A percentile compares a stretch with the other conserved stretches of the same genome.
Conservation (phyloP, 2,888 invertebrate genomes). For the Lymantria monacha region DNA sequence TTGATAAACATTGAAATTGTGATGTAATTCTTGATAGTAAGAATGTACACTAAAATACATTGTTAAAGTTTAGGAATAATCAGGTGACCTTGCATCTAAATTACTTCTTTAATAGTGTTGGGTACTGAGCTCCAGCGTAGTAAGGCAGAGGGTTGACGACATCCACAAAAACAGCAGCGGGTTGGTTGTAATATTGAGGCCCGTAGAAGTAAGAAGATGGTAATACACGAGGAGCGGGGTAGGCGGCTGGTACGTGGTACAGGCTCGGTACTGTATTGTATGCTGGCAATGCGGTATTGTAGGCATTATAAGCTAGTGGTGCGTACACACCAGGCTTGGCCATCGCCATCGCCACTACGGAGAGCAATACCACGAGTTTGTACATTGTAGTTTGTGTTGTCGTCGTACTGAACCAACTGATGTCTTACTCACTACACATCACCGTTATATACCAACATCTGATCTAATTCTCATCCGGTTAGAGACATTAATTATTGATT, state of each 20-base stretch:
- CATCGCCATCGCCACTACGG: too few relatives aligned
- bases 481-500: background rate
- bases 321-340: too few relatives aligned
- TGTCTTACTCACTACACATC: too few relatives aligned
- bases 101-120: background rate
- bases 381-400: too few relatives aligned
- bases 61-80: too few relatives aligned
- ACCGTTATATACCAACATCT: too few relatives aligned
- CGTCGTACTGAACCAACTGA: too few relatives aligned
- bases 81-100: too few relatives aligned
- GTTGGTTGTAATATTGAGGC: background rate
- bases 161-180: background rate
- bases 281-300: background rate
- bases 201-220: background rate
- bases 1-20: too few relatives aligned
- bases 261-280: background rate
- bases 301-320: background rate
- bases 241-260: background rate
- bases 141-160: background rate
- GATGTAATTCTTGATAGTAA: too few relatives aligned
- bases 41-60: too few relatives aligned
- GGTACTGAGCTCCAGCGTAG: background rate
- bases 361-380: too few relatives aligned
- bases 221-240: background rate
- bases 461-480: background rate